Percentiles rank a stretch among this genome's conserved stretches.
These are phyloP conservation scores for Bathynomus jamesi DNA, from an alignment of 1,140 invertebrate species.

Conservation along the genomic window DNA sequence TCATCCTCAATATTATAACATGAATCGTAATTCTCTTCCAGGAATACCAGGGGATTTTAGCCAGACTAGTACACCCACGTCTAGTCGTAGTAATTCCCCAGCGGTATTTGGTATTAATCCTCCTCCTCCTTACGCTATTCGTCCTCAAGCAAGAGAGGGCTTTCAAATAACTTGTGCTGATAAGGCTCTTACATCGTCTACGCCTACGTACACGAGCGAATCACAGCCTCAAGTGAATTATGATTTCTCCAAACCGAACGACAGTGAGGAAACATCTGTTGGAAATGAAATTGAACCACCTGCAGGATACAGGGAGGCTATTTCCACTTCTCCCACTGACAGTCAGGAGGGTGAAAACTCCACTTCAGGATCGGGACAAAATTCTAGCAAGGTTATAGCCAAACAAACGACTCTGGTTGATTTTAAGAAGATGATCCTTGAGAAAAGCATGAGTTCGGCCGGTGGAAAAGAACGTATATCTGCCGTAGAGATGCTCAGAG, in stretches of 20 bases:
- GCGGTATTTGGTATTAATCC: constrained; percentile 36
- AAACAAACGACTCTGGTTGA: constrained; percentile 34
- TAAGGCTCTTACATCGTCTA: background rate
- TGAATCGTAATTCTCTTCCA: constrained; percentile 10
- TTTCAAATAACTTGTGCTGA: background rate
- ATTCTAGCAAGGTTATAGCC: constrained; percentile 16
- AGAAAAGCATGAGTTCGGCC: constrained; percentile 52
- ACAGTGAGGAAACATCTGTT: background rate
- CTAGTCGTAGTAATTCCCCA: constrained; percentile 33
- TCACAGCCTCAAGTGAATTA: background rate
- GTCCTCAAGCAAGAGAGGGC: constrained; percentile 24
- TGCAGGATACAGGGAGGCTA: background rate
- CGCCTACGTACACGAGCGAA: background rate
- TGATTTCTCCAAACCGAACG: background rate
- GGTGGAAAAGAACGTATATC: constrained; percentile 55
- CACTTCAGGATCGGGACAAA: background rate
- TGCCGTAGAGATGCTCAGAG: constrained; percentile 71
- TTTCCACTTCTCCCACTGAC: background rate
- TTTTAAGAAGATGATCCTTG: constrained; percentile 37
- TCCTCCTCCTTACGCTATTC: constrained; percentile 27
- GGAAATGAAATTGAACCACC: constrained; percentile 2
- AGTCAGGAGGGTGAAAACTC: background rate
- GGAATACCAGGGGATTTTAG: constrained; percentile 10
- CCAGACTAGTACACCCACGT: constrained; percentile 26
- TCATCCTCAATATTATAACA: constrained; percentile 36